Evolutionary conservation across 2,113 vertebrate genomes (phyloP).

Genomic region (Coryphaenoides rupestris): DNA sequence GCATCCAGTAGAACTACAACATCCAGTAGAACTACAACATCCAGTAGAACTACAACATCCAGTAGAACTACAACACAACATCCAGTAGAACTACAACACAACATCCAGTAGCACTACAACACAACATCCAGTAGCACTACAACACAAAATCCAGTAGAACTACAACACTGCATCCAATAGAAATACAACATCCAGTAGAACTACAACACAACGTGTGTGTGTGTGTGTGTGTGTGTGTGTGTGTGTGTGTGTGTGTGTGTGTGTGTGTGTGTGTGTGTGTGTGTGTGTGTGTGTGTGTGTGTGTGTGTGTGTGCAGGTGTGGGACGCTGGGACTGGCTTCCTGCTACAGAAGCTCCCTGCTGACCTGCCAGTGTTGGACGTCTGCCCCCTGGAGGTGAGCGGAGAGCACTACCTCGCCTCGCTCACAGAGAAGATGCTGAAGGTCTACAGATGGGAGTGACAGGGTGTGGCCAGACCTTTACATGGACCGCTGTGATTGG

Average conservation of each 20-base stretch:
- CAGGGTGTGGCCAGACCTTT: background rate
- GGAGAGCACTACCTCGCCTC: conserved; percentile 81
- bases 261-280: conserved; percentile 3
- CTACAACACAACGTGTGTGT: background rate
- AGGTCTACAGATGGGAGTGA: conserved; percentile 91
- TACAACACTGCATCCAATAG: too few species aligned
- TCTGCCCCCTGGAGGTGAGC: conserved; percentile 85
- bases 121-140: too few species aligned
- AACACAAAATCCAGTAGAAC: too few species aligned
- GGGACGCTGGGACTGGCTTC: conserved; percentile 83
- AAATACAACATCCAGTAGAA: too few species aligned
- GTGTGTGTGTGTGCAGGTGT: conserved; percentile 73
- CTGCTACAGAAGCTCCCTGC: conserved; percentile 86
- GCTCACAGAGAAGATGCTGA: conserved; percentile 88
- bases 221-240: conserved; percentile 4
- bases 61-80: too few species aligned
- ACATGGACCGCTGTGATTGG: too few species aligned
- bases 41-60: too few species aligned
- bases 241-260: conserved; percentile 3
- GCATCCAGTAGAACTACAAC: too few species aligned
- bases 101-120: too few species aligned
- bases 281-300: conserved; percentile 3
- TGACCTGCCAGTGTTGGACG: conserved; percentile 86
- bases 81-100: too few species aligned
- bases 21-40: too few species aligned